A percentile compares a stretch with the other conserved stretches of the same genome.
phyloP scores from a whole-genome alignment of 2,888 invertebrate species.

The Macaria liturata region DNA sequence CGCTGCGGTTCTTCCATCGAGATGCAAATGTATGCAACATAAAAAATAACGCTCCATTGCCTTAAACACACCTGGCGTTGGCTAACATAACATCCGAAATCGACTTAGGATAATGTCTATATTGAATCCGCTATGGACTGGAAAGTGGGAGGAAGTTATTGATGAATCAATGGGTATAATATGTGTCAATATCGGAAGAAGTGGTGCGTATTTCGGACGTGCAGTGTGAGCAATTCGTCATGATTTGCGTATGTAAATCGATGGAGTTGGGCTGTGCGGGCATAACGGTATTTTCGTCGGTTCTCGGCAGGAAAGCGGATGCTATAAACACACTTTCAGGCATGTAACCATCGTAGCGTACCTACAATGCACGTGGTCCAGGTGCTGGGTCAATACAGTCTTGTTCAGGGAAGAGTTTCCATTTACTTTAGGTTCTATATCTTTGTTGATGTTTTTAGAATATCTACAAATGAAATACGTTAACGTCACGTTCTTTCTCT shows the following conservation, averaged over 20 bases:
- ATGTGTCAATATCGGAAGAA: constrained; percentile 41
- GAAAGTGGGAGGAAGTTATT: constrained; percentile 35
- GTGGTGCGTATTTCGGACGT: constrained; percentile 63
- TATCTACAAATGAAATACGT: too few species aligned
- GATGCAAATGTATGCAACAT: constrained; percentile 31
- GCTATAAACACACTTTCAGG: constrained; percentile 80
- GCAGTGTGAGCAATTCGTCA: constrained; percentile 78
- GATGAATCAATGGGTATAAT: constrained; percentile 42
- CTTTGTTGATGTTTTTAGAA: too few species aligned
- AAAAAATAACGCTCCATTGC: constrained; percentile 1
- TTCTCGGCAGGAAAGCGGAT: constrained; percentile 78
- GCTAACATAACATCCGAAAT: constrained; percentile 40
- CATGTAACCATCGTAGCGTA: constrained; percentile 54
- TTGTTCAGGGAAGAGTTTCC: too few species aligned
- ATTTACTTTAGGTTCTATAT: too few species aligned
- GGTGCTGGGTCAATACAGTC: constrained; percentile 34
- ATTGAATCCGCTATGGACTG: constrained; percentile 38
- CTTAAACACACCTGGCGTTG: constrained; percentile 24
- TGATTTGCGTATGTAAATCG: constrained; percentile 81
- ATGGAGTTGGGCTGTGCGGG: constrained; percentile 75
- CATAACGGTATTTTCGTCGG: constrained; percentile 81
- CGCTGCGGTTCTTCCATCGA: constrained; percentile 29
- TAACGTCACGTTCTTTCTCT: too few species aligned
- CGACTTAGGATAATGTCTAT: constrained; percentile 44
- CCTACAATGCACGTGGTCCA: constrained; percentile 51